These are phyloP conservation scores for Spheniscus mendiculus DNA, from an alignment of 2,113 vertebrate genomes.

Conservation along the genomic window DNA sequence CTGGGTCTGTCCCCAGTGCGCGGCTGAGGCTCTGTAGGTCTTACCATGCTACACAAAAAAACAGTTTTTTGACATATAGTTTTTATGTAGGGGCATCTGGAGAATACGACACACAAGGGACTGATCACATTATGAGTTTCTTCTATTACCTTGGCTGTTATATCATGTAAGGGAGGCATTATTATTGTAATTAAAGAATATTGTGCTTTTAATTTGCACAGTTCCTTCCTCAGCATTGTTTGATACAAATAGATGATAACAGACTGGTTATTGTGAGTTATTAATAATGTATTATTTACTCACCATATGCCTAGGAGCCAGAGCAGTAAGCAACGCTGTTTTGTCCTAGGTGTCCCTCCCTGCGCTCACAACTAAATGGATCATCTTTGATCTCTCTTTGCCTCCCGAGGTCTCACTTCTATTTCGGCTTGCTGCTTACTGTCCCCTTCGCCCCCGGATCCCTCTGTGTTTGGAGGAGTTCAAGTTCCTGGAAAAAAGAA, in stretches of 20 bases:
- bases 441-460: background rate
- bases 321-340: background rate
- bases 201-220: slow-evolving; percentile 32
- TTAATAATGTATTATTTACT: slow-evolving; percentile 1
- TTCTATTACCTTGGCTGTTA: background rate
- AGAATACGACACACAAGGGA: background rate
- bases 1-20: accelerated
- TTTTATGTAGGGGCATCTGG: background rate
- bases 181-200: slow-evolving; percentile 35
- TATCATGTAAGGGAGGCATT: background rate
- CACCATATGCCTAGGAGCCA: background rate
- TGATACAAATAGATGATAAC: background rate
- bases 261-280: slow-evolving; percentile 36
- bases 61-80: background rate
- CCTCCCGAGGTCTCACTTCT: background rate
- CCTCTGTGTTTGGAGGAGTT: background rate
- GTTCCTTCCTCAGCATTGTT: slow-evolving; percentile 35
- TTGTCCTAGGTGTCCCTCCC: background rate
- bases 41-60: background rate
- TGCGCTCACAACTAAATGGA: background rate
- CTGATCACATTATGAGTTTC: background rate
- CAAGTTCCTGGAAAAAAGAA: background rate
- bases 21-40: background rate
- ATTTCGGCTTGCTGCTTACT: background rate
- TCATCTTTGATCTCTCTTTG: background rate